phyloP scores from a whole-genome alignment of 2,797 vertebrate genomes.

The Graptemys geographica region DNA sequence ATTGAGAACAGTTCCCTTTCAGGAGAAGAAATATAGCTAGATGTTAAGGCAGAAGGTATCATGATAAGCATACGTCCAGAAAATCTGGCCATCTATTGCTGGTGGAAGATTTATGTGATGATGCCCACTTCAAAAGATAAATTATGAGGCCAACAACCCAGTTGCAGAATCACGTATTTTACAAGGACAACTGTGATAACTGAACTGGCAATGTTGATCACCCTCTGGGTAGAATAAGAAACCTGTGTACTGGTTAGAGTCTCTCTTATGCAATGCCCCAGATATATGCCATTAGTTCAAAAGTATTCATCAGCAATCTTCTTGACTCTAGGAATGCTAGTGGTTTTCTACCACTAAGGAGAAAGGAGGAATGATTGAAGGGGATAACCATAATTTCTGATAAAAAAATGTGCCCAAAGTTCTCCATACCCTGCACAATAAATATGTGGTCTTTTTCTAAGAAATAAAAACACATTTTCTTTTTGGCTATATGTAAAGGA shows the following conservation, averaged over 20 bases:
- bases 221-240: background rate
- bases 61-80: background rate
- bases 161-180: background rate
- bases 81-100: background rate
- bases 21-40: accelerated
- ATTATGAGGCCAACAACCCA: background rate
- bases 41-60: background rate
- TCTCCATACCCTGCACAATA: accelerated
- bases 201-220: background rate
- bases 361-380: background rate
- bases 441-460: background rate
- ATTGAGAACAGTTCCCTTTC: background rate
- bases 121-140: background rate
- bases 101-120: background rate
- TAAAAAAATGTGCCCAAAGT: background rate
- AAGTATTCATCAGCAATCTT: constrained; percentile 29
- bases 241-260: background rate
- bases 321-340: constrained; percentile 1
- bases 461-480: background rate
- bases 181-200: background rate
- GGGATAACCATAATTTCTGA: background rate
- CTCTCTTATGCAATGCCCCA: background rate
- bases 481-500: background rate
- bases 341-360: constrained; percentile 7
- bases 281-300: constrained; percentile 41